A percentile compares a stretch with the other conserved stretches of the same genome.
Evolutionary conservation across 1,140 invertebrate genomes (phyloP).

Genomic region (Drosophila melanogaster): Release_6_plus_ISO1_MT NT_033779.5:719501-720000

Average conservation of each 20-base stretch:
- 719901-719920: constrained; percentile 37
- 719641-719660: constrained; percentile 26
- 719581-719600: no score
- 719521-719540: not conserved
- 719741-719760: constrained; percentile 67
- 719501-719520: constrained; percentile 12
- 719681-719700: constrained; percentile 60
- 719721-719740: constrained; percentile 65
- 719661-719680: not conserved
- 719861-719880: constrained; percentile 81
- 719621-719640: not conserved
- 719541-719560: no score
- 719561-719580: no score
- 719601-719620: not conserved
- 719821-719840: constrained; percentile 11
- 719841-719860: constrained; percentile 69
- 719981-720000: constrained; percentile 77
- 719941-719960: not conserved
- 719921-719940: constrained; percentile 22
- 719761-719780: constrained; percentile 52
- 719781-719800: constrained; percentile 75
- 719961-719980: constrained; percentile 40
- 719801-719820: constrained; percentile 45
- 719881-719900: constrained; percentile 61
- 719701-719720: constrained; percentile 52